Conservation (phyloP, 2,113 vertebrate genomes). For the Mionectes macconnelli region DNA sequence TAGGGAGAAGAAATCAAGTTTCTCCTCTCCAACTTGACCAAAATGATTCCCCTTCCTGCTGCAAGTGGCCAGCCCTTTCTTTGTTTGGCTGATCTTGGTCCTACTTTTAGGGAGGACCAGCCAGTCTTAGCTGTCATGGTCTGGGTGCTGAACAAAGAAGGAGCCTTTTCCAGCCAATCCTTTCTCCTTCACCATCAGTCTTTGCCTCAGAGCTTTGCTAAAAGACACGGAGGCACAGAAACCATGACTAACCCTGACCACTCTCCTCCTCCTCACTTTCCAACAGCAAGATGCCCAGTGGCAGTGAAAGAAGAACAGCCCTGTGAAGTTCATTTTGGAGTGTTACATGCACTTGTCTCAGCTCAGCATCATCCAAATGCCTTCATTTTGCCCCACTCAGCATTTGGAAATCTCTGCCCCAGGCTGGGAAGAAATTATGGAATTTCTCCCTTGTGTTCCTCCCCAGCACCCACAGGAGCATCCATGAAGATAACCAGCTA, state of each 20-base stretch:
- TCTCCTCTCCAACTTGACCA: background rate
- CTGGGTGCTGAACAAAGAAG: background rate
- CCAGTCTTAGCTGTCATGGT: background rate
- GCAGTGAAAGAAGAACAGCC: background rate
- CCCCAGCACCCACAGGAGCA: background rate
- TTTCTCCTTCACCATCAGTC: background rate
- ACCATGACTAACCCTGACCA: background rate
- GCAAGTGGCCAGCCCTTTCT: background rate
- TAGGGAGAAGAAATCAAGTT: background rate
- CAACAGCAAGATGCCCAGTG: background rate
- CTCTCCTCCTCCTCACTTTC: background rate
- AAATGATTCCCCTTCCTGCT: background rate
- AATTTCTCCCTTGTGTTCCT: background rate
- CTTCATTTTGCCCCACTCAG: background rate
- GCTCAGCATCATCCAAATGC: background rate
- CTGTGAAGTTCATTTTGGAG: background rate
- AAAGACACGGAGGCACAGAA: background rate
- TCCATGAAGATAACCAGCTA: background rate
- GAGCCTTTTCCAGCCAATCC: background rate
- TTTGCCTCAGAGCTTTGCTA: background rate
- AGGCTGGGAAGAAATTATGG: background rate
- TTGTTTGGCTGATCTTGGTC: background rate
- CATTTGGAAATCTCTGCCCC: background rate
- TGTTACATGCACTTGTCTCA: background rate
- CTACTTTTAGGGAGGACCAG: background rate